phyloP scores from a whole-genome alignment of 2,888 invertebrate genomes.

The Platynereis dumerilii region DNA sequence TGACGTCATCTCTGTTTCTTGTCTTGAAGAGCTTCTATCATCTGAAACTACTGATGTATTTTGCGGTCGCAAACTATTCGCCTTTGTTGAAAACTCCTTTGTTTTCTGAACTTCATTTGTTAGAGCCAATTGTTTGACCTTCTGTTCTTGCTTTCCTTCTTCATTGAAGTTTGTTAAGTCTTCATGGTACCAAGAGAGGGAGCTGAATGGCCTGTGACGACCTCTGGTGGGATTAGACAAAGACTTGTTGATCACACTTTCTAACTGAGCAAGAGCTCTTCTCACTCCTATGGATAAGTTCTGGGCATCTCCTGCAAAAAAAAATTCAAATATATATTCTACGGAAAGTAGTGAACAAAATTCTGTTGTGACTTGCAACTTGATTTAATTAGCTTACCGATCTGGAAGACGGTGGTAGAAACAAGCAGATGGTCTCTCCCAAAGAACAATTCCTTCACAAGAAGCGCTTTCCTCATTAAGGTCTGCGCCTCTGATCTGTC shows the following conservation, averaged over 20 bases:
- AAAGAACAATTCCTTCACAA: slow-evolving; percentile 47
- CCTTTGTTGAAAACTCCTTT: no score
- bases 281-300: slow-evolving; percentile 43
- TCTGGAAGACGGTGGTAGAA: slow-evolving; percentile 47
- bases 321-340: no score
- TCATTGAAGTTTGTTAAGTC: slow-evolving; percentile 41
- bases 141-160: neutral
- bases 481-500: slow-evolving; percentile 43
- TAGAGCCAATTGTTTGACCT: no score
- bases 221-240: slow-evolving; percentile 35
- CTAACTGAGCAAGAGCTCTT: slow-evolving; percentile 44
- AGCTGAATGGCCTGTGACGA: slow-evolving; percentile 45
- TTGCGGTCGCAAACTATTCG: no score
- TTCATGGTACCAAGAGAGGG: slow-evolving; percentile 46
- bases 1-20: no score
- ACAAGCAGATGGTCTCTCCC: slow-evolving; percentile 46
- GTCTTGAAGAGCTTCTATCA: no score
- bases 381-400: no score
- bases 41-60: no score
- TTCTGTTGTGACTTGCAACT: no score
- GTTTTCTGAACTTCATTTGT: no score
- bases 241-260: slow-evolving; percentile 41
- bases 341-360: no score
- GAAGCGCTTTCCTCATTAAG: slow-evolving; percentile 47
- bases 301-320: slow-evolving; percentile 47